These are phyloP conservation scores for Abramis brama DNA, from an alignment of 2,113 vertebrate genomes.

Conservation along the genomic window DNA sequence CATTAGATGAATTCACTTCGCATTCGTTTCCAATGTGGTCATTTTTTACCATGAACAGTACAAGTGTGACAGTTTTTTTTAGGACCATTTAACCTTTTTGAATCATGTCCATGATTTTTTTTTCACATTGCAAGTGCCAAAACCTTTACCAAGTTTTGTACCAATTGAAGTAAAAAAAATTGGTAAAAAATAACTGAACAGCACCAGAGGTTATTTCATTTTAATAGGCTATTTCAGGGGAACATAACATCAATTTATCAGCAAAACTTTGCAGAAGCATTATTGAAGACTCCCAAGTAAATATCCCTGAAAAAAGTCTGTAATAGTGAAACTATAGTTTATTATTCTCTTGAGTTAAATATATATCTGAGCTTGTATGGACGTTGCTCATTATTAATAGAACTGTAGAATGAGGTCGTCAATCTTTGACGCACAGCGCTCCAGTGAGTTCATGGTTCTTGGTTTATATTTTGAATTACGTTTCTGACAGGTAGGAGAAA, in stretches of 20 bases:
- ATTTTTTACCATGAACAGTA: too few species aligned
- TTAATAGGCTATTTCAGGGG: background rate
- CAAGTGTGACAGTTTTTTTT: too few species aligned
- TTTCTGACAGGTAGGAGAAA: background rate
- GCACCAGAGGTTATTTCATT: too few species aligned
- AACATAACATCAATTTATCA: background rate
- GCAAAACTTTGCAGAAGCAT: background rate
- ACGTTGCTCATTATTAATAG: conserved; percentile 20
- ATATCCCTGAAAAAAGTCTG: background rate
- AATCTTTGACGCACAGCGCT: conserved; percentile 1
- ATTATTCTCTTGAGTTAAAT: background rate
- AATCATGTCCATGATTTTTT: too few species aligned
- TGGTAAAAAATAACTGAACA: too few species aligned
- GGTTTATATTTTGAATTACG: background rate
- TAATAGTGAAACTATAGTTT: background rate
- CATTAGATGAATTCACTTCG: too few species aligned
- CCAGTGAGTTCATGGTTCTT: background rate
- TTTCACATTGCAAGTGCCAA: too few species aligned
- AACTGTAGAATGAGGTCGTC: conserved; percentile 27
- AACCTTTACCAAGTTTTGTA: too few species aligned
- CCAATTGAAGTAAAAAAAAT: too few species aligned
- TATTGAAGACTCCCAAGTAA: background rate
- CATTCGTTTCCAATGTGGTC: too few species aligned
- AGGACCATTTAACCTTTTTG: too few species aligned
- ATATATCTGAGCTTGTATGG: background rate